These are phyloP conservation scores for Pteronotus mesoamericanus DNA, from an alignment of 2,797 vertebrate genomes.

Conservation along the genomic window DNA sequence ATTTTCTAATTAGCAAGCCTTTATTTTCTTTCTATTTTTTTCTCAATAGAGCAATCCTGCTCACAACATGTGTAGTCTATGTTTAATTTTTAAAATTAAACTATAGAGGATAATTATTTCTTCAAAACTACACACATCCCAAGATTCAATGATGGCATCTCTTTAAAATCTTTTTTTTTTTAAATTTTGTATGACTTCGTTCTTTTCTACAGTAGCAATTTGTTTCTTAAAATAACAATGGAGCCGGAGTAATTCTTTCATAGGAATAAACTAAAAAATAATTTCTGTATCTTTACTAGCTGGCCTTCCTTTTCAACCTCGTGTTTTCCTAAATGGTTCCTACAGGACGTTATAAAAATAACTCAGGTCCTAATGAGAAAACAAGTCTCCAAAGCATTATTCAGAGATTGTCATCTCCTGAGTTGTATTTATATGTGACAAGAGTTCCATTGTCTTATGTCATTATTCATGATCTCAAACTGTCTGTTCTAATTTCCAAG, in stretches of 20 bases:
- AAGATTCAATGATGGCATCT: background rate
- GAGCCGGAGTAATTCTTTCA: background rate
- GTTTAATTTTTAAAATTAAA: background rate
- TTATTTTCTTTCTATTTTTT: background rate
- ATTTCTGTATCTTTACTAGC: slow-evolving; percentile 36
- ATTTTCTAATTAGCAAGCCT: background rate
- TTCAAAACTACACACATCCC: background rate
- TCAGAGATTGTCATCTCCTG: background rate
- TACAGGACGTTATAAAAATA: slow-evolving; percentile 72
- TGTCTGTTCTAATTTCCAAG: slow-evolving; percentile 44
- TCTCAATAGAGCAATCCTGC: background rate
- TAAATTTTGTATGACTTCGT: slow-evolving; percentile 1
- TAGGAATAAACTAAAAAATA: slow-evolving; percentile 30
- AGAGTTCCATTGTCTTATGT: slow-evolving; percentile 50
- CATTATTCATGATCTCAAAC: slow-evolving; percentile 43
- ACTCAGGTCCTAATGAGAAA: slow-evolving; percentile 59
- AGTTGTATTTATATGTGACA: slow-evolving; percentile 41
- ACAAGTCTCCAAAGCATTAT: slow-evolving; percentile 28
- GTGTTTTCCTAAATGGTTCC: slow-evolving; percentile 55
- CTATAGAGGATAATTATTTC: background rate
- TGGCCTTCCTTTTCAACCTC: slow-evolving; percentile 67
- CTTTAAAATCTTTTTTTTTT: background rate
- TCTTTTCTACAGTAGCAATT: background rate
- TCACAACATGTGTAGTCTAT: background rate
- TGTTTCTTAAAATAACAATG: slow-evolving; percentile 52